These are phyloP conservation scores for Meloidogyne floridensis DNA, from an alignment of 1,140 invertebrate genomes.

Conservation along the genomic window DNA sequence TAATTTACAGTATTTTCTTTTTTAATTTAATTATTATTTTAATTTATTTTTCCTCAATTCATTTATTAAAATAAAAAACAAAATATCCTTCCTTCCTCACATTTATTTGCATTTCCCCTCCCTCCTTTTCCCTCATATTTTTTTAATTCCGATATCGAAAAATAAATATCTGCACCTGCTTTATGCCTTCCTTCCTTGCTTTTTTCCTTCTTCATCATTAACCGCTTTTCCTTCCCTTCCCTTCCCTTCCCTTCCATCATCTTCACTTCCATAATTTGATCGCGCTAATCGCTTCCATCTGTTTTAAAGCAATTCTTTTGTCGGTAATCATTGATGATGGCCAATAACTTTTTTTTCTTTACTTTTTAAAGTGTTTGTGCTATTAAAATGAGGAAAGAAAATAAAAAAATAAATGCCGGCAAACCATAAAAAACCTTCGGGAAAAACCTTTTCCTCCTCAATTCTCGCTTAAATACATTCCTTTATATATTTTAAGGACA, in stretches of 20 bases:
- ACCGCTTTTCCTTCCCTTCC: not conserved
- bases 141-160: not conserved
- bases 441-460: not conserved
- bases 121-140: slow-evolving; percentile 9
- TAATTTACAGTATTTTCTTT: too few relatives aligned
- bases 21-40: too few relatives aligned
- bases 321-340: not conserved
- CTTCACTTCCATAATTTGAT: not conserved
- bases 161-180: slow-evolving; percentile 1
- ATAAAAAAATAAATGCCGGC: slow-evolving; percentile 9
- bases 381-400: not conserved
- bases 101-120: not conserved
- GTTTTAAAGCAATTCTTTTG: not conserved
- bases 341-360: not conserved
- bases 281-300: slow-evolving; percentile 10
- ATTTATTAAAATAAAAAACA: not conserved
- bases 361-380: not conserved
- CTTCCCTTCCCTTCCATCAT: slow-evolving; percentile 1
- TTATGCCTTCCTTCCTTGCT: not conserved
- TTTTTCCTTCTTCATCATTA: not conserved
- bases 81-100: too few relatives aligned
- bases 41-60: not conserved
- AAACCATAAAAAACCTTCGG: not conserved
- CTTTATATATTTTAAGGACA: not conserved
- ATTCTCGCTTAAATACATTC: not conserved